A percentile compares a stretch with the other conserved stretches of the same genome.
Conservation (phyloP, 2,113 vertebrate species). For the Pandion haliaetus region DNA sequence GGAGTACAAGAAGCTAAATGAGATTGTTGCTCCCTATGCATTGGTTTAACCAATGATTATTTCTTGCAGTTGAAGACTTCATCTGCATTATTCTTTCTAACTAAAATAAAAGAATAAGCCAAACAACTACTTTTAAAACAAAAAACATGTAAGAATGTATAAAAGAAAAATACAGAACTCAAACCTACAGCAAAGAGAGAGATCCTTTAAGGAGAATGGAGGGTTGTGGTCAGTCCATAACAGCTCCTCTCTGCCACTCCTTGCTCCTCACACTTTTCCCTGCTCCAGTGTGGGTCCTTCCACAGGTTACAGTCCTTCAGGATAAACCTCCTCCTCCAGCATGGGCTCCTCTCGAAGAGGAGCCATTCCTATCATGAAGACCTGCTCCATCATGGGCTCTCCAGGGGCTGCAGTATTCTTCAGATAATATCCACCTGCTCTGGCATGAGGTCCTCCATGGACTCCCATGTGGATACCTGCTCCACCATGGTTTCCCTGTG, state of each 20-base stretch:
- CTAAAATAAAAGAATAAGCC: not conserved
- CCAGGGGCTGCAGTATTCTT: not conserved
- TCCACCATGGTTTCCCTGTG: not conserved
- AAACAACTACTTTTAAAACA: not conserved
- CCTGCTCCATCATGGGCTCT: not conserved
- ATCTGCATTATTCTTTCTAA: not conserved
- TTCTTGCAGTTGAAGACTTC: not conserved
- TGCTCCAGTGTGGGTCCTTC: not conserved
- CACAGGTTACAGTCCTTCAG: not conserved
- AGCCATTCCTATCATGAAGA: not conserved
- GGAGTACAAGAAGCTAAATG: not conserved
- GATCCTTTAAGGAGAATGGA: not conserved
- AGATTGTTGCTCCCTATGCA: not conserved
- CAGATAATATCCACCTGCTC: not conserved
- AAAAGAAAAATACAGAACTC: not conserved
- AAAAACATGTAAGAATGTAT: fast-evolving
- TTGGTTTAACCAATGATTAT: not conserved
- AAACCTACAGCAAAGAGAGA: not conserved
- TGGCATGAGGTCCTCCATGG: not conserved
- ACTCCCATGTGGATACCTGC: not conserved
- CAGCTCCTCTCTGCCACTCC: not conserved
- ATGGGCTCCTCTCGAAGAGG: not conserved
- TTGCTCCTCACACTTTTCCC: not conserved
- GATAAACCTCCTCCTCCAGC: not conserved
- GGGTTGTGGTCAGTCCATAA: not conserved